Conservation (phyloP, 2,888 invertebrate species). For the Malacosoma neustria region DNA sequence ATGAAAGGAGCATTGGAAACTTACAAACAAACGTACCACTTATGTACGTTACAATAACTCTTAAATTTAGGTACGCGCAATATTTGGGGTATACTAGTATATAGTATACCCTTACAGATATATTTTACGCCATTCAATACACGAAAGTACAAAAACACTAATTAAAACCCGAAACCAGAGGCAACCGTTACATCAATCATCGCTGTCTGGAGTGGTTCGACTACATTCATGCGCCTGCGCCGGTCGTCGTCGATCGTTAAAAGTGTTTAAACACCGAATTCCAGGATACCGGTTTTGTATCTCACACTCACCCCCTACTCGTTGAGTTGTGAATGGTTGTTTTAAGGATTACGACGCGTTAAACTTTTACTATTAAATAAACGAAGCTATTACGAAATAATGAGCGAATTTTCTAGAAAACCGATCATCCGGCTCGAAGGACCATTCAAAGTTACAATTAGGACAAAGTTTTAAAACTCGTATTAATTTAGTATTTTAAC, state of each 20-base stretch:
- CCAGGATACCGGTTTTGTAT: constrained; percentile 30
- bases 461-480: no score
- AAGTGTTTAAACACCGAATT: constrained; percentile 22
- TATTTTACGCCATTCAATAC: not conserved
- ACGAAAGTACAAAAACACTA: not conserved
- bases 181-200: not conserved
- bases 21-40: no score
- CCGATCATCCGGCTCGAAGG: not conserved
- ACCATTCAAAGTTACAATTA: no score
- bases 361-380: not conserved
- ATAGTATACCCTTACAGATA: not conserved
- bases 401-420: not conserved
- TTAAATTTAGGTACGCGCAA: no score
- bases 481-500: no score
- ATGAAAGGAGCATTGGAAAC: no score
- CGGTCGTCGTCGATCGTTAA: not conserved
- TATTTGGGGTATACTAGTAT: not conserved
- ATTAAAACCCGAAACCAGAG: not conserved
- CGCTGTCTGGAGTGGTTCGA: not conserved
- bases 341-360: constrained; percentile 5
- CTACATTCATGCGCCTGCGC: constrained; percentile 7
- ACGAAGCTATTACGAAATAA: not conserved
- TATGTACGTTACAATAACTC: no score
- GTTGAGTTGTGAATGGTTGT: not conserved
- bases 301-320: constrained; percentile 15